Conservation (phyloP, 2,888 invertebrate genomes). For the Prostheceraeus crozeri region DNA sequence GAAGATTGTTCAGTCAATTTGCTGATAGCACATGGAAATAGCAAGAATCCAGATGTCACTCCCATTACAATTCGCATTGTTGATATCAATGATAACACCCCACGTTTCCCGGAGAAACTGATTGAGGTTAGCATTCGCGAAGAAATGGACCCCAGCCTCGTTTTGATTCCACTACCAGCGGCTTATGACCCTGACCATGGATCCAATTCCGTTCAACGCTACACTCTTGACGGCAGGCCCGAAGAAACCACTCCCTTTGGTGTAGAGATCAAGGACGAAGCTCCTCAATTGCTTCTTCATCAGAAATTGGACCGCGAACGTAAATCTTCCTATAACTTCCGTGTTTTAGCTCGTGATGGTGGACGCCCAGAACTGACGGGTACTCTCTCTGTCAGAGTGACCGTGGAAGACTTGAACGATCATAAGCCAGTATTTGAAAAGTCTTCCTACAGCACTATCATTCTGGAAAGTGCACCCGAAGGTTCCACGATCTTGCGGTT, state of each 20-base stretch:
- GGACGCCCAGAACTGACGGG: not conserved
- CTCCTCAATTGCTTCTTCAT: not conserved
- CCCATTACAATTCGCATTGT: no score
- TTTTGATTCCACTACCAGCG: no score
- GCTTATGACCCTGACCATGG: constrained; percentile 18
- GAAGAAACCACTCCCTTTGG: not conserved
- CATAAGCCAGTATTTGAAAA: constrained; percentile 2
- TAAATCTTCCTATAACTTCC: not conserved
- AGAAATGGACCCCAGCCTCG: no score
- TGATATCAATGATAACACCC: no score
- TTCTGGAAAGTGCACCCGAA: not conserved
- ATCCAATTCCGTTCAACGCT: not conserved
- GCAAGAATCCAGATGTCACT: no score
- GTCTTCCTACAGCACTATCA: not conserved
- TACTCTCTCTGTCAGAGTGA: not conserved
- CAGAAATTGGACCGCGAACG: not conserved
- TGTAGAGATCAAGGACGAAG: not conserved
- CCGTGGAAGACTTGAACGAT: constrained; percentile 11
- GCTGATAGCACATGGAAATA: no score
- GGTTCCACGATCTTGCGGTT: not conserved
- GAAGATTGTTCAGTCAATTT: no score
- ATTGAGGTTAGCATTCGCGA: no score
- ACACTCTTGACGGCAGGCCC: not conserved
- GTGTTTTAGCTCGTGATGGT: not conserved
- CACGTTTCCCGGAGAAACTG: no score